Evolutionary conservation across 2,113 vertebrate genomes (phyloP).

Genomic region (Talpa occidentalis): DNA sequence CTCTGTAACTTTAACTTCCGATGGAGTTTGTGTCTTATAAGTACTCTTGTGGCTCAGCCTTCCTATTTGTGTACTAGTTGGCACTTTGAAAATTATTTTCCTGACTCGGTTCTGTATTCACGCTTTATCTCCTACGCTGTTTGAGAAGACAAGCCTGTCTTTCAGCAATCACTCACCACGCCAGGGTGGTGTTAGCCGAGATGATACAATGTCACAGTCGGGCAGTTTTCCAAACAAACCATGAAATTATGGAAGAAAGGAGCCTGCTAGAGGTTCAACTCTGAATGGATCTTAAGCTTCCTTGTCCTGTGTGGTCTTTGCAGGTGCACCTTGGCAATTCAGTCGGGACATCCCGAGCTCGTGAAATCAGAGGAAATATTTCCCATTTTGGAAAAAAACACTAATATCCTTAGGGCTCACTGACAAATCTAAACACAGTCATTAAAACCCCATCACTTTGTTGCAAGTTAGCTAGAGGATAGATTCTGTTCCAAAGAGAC

Average conservation of each 20-base stretch:
- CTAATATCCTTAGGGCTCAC: not conserved
- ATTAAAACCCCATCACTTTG: not conserved
- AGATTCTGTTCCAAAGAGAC: not conserved
- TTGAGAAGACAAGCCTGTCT: conserved; percentile 77
- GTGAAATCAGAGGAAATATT: not conserved
- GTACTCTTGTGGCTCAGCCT: not conserved
- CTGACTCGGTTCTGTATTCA: conserved; percentile 59
- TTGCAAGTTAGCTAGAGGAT: not conserved
- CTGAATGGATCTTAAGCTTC: conserved; percentile 53
- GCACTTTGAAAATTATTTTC: not conserved
- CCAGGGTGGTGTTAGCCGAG: conserved; percentile 66
- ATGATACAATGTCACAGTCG: conserved; percentile 63
- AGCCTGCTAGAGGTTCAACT: conserved; percentile 53
- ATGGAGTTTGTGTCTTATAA: not conserved
- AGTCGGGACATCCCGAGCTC: not conserved
- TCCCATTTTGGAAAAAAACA: not conserved
- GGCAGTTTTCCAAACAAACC: conserved; percentile 75
- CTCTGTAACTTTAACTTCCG: not conserved
- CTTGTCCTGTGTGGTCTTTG: not conserved
- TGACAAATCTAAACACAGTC: not conserved
- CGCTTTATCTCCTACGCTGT: not conserved
- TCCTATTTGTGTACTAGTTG: not conserved
- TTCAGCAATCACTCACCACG: conserved; percentile 42
- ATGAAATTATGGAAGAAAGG: conserved; percentile 77
- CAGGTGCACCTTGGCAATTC: not conserved